Evolutionary conservation across 1,140 invertebrate genomes (phyloP).

Genomic region (Ptiloglossa arizonensis): DNA sequence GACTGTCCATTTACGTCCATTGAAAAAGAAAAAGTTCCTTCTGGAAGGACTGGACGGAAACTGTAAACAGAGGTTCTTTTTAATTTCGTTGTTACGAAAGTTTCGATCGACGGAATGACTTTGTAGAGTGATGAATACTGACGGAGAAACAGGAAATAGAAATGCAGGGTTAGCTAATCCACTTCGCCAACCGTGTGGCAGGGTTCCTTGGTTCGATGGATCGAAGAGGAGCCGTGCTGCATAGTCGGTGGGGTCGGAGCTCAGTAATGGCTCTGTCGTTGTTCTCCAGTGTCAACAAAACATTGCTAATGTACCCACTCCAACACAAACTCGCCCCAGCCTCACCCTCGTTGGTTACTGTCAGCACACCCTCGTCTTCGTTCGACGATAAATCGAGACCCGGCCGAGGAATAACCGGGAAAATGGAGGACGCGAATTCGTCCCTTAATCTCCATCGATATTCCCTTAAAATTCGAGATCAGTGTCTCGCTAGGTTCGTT

Average conservation of each 20-base stretch:
- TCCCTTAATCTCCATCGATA: neutral
- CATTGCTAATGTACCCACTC: slow-evolving; percentile 74
- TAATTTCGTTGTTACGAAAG: neutral
- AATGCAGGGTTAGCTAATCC: slow-evolving; percentile 11
- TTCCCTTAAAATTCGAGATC: neutral
- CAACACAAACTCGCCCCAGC: slow-evolving; percentile 59
- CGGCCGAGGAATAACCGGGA: neutral
- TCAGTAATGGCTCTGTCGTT: slow-evolving; percentile 72
- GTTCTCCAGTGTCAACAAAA: slow-evolving; percentile 77
- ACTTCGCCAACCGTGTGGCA: slow-evolving; percentile 1
- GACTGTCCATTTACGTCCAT: no score
- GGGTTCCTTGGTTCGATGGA: slow-evolving; percentile 51
- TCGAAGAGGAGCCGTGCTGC: slow-evolving; percentile 52
- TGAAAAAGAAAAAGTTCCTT: no score
- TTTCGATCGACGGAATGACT: neutral
- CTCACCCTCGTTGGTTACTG: slow-evolving; percentile 39
- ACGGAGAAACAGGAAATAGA: neutral
- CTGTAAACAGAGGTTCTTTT: no score
- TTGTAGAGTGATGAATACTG: neutral
- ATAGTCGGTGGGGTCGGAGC: slow-evolving; percentile 42
- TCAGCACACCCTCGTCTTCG: slow-evolving; percentile 48
- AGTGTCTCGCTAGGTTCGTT: no score
- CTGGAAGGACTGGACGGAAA: no score
- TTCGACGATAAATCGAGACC: slow-evolving; percentile 45
- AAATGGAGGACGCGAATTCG: slow-evolving; percentile 11